A percentile compares a stretch with the other conserved stretches of the same genome.
These are phyloP conservation scores for Mugil cephalus DNA, from an alignment of 2,113 vertebrate genomes.

Conservation along the genomic window DNA sequence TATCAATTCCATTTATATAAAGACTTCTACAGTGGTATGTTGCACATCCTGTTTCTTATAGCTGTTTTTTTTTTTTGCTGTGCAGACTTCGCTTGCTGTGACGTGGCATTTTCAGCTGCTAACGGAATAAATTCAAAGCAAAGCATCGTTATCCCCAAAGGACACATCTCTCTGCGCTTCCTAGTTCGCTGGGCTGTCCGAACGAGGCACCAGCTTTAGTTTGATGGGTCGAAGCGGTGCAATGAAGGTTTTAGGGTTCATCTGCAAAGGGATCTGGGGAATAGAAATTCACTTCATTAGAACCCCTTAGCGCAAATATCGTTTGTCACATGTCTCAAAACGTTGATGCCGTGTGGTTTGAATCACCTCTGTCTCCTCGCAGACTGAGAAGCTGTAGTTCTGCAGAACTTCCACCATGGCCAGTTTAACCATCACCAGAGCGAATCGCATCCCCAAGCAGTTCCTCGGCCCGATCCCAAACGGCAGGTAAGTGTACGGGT, in stretches of 20 bases:
- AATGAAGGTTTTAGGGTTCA: constrained; percentile 66
- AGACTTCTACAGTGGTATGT: too few relatives aligned
- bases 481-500: constrained; percentile 83
- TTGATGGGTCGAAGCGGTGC: constrained; percentile 79
- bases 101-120: too few relatives aligned
- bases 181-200: background rate
- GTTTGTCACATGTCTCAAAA: background rate
- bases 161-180: background rate
- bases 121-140: too few relatives aligned
- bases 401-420: constrained; percentile 81
- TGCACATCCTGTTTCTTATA: too few relatives aligned
- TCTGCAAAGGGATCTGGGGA: constrained; percentile 80
- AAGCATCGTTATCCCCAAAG: too few relatives aligned
- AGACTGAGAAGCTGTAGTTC: constrained; percentile 82
- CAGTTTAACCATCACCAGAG: constrained; percentile 81
- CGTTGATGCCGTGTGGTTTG: too few relatives aligned
- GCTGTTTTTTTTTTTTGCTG: too few relatives aligned
- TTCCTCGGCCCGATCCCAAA: constrained; percentile 87
- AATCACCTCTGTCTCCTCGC: constrained; percentile 84
- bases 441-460: constrained; percentile 87
- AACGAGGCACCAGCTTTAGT: constrained; percentile 74
- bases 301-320: background rate
- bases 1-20: too few relatives aligned
- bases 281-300: background rate
- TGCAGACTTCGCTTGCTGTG: too few relatives aligned